Evolutionary conservation across 37 sponge, comb jelly and placozoan genomes (phyloP).

Genomic region (Petrosia ficiformis): DNA sequence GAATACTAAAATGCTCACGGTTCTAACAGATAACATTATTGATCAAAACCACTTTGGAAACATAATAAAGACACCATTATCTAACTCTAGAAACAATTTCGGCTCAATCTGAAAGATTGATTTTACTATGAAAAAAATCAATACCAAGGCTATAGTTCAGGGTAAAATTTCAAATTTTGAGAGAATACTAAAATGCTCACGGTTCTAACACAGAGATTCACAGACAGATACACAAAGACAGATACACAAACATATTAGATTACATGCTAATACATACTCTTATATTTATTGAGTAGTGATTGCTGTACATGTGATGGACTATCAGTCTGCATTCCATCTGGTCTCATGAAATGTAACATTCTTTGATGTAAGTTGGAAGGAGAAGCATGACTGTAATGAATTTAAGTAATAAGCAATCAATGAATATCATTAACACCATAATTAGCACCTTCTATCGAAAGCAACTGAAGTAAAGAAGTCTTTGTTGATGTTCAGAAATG

Average conservation of each 20-base stretch:
- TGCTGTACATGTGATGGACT: constrained; percentile 50
- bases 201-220: neutral
- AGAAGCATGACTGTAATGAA: constrained; percentile 12
- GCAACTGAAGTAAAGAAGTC: constrained; percentile 34
- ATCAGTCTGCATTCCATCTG: constrained; percentile 45
- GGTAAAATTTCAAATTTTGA: too few relatives aligned
- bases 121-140: neutral
- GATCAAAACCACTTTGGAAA: too few relatives aligned
- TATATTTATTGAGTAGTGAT: constrained; percentile 40
- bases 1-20: too few relatives aligned
- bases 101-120: too few relatives aligned
- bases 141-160: too few relatives aligned
- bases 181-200: too few relatives aligned
- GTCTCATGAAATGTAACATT: constrained; percentile 64
- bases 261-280: constrained; percentile 22
- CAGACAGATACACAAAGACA: too few relatives aligned
- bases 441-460: neutral
- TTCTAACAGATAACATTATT: too few relatives aligned
- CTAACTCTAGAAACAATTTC: too few relatives aligned
- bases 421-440: too few relatives aligned
- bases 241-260: neutral
- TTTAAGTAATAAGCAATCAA: neutral
- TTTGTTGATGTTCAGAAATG: constrained; percentile 80
- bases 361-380: constrained; percentile 63
- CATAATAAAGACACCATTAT: too few relatives aligned